Conservation (phyloP, 2,797 vertebrate species). For the Lindbergichthys nudifrons region DNA sequence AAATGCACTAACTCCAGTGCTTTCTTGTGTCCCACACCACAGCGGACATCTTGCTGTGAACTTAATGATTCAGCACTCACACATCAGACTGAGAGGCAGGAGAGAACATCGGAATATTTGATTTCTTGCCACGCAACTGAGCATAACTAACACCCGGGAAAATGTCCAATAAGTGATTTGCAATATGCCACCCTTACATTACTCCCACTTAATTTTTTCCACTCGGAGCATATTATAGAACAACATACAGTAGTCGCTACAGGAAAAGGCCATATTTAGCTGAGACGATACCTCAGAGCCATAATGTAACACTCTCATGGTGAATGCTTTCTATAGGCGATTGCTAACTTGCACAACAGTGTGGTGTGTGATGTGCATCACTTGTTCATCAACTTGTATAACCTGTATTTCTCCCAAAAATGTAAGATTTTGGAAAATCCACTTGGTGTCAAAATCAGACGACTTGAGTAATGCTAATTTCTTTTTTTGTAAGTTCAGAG, state of each 20-base stretch:
- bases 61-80: conserved; percentile 73
- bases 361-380: background rate
- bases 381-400: background rate
- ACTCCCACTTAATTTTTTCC: conserved; percentile 5
- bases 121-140: conserved; percentile 76
- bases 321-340: conserved; percentile 4
- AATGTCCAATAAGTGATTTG: conserved; percentile 73
- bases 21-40: conserved; percentile 53
- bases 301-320: background rate
- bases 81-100: conserved; percentile 74
- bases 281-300: conserved; percentile 17
- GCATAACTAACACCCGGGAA: conserved; percentile 73
- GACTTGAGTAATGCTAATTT: background rate
- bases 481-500: background rate
- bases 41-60: conserved; percentile 76
- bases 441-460: background rate
- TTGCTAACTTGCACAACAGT: background rate
- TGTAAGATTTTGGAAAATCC: background rate
- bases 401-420: background rate
- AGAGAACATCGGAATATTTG: conserved; percentile 81
- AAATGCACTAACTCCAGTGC: conserved; percentile 69
- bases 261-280: conserved; percentile 10
- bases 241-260: background rate
- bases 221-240: background rate
- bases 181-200: conserved; percentile 33